phyloP scores from a whole-genome alignment of 2,888 invertebrate genomes.

The Aspidiotus rigidus region DNA sequence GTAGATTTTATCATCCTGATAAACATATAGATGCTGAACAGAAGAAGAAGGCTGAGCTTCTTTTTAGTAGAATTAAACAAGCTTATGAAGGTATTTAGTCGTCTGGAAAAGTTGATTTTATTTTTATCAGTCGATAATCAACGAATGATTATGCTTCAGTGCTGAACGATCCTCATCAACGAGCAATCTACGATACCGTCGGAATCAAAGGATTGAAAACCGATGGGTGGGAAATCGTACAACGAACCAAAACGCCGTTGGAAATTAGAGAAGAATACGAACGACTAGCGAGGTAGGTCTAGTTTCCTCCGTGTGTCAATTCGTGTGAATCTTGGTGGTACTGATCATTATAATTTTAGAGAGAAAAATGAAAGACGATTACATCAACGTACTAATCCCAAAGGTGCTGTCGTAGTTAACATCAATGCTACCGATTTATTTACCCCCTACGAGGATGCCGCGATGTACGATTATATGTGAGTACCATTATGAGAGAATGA shows the following conservation, averaged over 20 bases:
- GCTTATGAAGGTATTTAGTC: conserved; percentile 76
- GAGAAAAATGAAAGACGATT: conserved; percentile 79
- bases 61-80: conserved; percentile 86
- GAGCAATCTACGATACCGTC: conserved; percentile 86
- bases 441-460: conserved; percentile 60
- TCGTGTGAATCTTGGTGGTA: neutral
- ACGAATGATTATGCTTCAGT: conserved; percentile 49
- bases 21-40: conserved; percentile 76
- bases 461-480: conserved; percentile 51
- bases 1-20: conserved; percentile 92
- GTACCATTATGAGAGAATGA: conserved; percentile 37
- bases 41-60: conserved; percentile 79
- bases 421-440: conserved; percentile 91
- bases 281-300: conserved; percentile 48
- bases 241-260: conserved; percentile 80
- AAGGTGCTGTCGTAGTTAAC: conserved; percentile 73
- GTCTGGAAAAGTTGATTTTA: too few relatives aligned
- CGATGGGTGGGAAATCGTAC: conserved; percentile 91
- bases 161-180: conserved; percentile 79
- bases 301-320: neutral
- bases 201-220: conserved; percentile 87
- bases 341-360: conserved; percentile 42
- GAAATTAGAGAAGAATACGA: conserved; percentile 97
- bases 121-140: neutral
- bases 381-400: conserved; percentile 84